Conservation (phyloP, 2,113 vertebrate genomes). For the Bombycilla garrulus region DNA sequence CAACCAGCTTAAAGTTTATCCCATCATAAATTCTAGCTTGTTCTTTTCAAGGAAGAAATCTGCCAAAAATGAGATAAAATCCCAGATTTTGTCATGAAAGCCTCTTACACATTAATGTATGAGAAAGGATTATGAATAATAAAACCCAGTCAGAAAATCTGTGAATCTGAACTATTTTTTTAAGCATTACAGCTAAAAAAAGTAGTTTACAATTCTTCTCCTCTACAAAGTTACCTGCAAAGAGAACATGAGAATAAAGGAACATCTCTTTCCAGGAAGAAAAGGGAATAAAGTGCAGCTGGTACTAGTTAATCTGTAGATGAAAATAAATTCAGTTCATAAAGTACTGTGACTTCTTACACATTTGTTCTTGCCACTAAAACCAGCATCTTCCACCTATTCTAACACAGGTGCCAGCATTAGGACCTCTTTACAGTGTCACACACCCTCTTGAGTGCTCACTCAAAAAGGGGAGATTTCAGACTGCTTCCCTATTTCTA, state of each 20-base stretch:
- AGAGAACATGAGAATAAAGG: not conserved
- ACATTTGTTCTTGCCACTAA: not conserved
- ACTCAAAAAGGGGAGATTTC: not conserved
- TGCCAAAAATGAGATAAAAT: conserved; percentile 35
- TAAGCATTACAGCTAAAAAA: not conserved
- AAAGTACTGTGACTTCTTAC: rapidly evolving
- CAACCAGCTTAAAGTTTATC: conserved; percentile 50
- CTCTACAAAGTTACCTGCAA: not conserved
- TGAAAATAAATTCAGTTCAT: not conserved
- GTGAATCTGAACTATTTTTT: not conserved
- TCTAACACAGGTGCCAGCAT: rapidly evolving
- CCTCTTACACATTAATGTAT: conserved; percentile 1
- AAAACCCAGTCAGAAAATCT: not conserved
- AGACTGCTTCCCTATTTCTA: not conserved
- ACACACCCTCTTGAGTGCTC: not conserved
- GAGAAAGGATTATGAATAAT: not conserved
- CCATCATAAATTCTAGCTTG: not conserved
- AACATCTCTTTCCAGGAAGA: not conserved
- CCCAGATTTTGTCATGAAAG: conserved; percentile 26
- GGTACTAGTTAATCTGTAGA: not conserved
- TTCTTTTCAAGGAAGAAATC: not conserved
- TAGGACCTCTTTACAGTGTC: not conserved
- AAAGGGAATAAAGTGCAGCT: not conserved
- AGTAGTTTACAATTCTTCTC: not conserved
- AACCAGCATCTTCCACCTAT: not conserved